These are phyloP conservation scores for Nanorana parkeri DNA, from an alignment of 2,113 vertebrate species.

Conservation along the genomic window DNA sequence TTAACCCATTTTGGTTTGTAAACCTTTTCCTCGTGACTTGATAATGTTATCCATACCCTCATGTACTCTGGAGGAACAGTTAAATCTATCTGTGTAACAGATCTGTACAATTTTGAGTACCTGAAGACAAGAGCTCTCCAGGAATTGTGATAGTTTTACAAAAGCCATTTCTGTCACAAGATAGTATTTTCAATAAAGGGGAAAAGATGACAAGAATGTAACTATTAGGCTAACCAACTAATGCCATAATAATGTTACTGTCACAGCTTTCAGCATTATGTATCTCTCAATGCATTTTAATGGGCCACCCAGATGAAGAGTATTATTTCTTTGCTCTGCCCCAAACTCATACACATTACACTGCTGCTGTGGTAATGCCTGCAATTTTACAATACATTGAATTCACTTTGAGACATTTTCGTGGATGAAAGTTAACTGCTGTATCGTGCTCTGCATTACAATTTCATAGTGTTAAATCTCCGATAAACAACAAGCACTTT, in stretches of 20 bases:
- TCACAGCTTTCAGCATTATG: slow-evolving; percentile 2
- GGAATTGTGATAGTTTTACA: background rate
- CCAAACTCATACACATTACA: background rate
- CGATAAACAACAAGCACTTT: no score
- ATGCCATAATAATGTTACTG: background rate
- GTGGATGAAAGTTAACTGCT: background rate
- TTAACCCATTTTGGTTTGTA: no score
- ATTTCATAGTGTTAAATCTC: background rate
- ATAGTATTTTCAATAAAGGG: background rate
- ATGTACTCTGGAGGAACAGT: no score
- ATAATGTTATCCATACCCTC: no score
- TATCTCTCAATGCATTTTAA: slow-evolving; percentile 16
- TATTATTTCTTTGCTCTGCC: background rate
- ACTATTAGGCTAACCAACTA: slow-evolving; percentile 1
- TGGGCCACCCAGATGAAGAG: background rate
- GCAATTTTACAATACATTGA: background rate
- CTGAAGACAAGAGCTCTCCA: slow-evolving; percentile 1
- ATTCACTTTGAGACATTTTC: background rate
- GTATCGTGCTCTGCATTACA: background rate
- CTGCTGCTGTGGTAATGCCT: background rate
- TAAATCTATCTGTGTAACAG: background rate
- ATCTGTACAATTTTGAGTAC: background rate
- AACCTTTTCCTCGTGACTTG: no score
- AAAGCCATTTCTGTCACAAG: background rate
- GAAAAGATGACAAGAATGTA: slow-evolving; percentile 26